Base-by-base conservation (phyloP, 2,888 invertebrate genomes). In the Melanotus villosus region DNA sequence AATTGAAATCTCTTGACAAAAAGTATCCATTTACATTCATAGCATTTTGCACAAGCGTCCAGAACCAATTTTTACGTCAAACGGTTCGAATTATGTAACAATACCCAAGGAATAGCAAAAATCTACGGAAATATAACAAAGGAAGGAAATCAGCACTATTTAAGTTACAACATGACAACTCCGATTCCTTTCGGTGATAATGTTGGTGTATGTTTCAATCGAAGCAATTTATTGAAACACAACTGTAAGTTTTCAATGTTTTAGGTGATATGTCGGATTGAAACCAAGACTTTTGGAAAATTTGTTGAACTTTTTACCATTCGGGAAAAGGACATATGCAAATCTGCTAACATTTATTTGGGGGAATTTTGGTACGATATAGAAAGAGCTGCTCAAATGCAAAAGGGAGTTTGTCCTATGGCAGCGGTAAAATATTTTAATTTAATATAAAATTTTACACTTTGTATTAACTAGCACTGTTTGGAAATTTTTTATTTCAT, bases 121-220 rank as follows among this genome's bases (percentile, higher is more conserved):
- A 12, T 38, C 14, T 12, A 4, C 2, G 38, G 12, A 1, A 38
- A 38, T 38, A 38, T 38, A 38, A 38, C 38, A 1, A 38, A 38
- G 6, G 38, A 38, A 38, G 14, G 14, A 1, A 14, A 38, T 6
- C 5, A 38, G 3, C 14, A 47, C 2, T 92, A 91, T 77, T 91
- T 92, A 0, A 89, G 89, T 52, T 84, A 84, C 86, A 87, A 5
- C 7, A 5, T 26, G 3, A 7, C 3, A 3, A 5, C 26, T 7
- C 26, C 26, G 7, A 5, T 26, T 26, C 4, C 3, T 5, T 26
- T 3, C 4, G 26, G 26, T 5, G 26, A 26, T 7, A 26, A 26
- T 7, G 86, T 52, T 26, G 26, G 26, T 3, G 26, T 26, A 26
- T 26, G 26, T 26, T n/a, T n/a, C n/a, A n/a, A n/a, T n/a, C n/a